Evolutionary conservation across 2,113 vertebrate species (phyloP).

Genomic region (Phalacrocorax carbo): DNA sequence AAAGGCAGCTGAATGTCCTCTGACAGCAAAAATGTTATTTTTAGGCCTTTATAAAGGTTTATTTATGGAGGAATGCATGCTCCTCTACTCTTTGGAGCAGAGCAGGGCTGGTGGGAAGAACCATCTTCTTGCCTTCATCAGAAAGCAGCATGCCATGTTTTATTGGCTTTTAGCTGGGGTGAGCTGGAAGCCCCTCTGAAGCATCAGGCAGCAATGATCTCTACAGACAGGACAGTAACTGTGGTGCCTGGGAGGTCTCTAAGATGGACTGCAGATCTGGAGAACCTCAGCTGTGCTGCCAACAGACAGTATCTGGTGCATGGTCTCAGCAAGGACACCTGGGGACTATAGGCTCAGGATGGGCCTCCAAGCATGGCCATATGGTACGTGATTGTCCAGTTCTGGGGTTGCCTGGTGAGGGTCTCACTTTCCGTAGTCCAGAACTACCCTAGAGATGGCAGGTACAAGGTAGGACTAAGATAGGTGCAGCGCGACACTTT

Average conservation of each 20-base stretch:
- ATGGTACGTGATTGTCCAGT: rapidly evolving
- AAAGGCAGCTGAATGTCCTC: background rate
- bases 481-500: background rate
- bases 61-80: background rate
- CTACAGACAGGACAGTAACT: background rate
- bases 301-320: background rate
- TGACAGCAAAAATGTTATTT: background rate
- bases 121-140: background rate
- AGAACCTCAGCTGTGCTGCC: background rate
- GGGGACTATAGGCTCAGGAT: background rate
- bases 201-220: background rate
- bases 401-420: background rate
- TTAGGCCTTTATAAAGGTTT: background rate
- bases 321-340: background rate
- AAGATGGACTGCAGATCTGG: background rate
- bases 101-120: background rate
- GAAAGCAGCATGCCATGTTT: rapidly evolving
- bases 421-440: background rate
- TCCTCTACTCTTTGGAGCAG: background rate
- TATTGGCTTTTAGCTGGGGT: background rate
- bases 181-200: background rate
- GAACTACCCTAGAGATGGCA: background rate
- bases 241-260: background rate
- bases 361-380: background rate
- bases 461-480: background rate